Evolutionary conservation across 1,140 invertebrate species (phyloP).

Genomic region (Geopemphigus sp.): DNA sequence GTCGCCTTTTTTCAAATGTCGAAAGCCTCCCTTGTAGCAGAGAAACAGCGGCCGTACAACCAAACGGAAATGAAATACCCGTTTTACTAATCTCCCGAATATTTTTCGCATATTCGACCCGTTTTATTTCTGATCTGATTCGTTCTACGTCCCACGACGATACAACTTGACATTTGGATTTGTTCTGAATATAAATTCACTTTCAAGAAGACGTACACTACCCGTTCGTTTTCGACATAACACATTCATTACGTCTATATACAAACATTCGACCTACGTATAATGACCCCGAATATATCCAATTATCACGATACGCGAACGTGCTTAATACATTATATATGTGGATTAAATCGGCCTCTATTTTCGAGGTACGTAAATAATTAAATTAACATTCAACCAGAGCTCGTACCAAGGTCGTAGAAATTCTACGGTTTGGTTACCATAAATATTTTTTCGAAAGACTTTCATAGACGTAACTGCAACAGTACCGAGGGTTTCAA

Average conservation of each 20-base stretch:
- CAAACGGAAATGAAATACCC: no score
- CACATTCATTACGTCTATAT: not conserved
- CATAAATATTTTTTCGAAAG: conserved; percentile 6
- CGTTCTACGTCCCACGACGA: not conserved
- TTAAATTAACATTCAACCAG: conserved; percentile 31
- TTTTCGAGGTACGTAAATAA: conserved; percentile 27
- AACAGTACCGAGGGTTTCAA: conserved; percentile 1
- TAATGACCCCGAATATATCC: conserved; percentile 14
- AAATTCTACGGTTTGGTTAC: conserved; percentile 25
- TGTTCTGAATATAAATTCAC: not conserved
- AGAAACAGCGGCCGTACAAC: no score
- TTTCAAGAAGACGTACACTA: not conserved
- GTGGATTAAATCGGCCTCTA: conserved; percentile 13
- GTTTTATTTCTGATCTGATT: no score
- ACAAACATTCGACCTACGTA: not conserved
- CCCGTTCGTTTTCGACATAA: not conserved
- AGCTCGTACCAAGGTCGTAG: conserved; percentile 17
- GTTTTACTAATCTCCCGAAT: not conserved
- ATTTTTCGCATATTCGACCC: not conserved
- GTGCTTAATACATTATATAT: not conserved
- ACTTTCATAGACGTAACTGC: conserved; percentile 38
- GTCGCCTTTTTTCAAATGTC: no score
- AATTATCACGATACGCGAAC: not conserved
- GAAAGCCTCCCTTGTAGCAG: no score
- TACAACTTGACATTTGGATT: not conserved